Evolutionary conservation across 2,888 invertebrate genomes (phyloP).

Genomic region (Apoda limacodes): DNA sequence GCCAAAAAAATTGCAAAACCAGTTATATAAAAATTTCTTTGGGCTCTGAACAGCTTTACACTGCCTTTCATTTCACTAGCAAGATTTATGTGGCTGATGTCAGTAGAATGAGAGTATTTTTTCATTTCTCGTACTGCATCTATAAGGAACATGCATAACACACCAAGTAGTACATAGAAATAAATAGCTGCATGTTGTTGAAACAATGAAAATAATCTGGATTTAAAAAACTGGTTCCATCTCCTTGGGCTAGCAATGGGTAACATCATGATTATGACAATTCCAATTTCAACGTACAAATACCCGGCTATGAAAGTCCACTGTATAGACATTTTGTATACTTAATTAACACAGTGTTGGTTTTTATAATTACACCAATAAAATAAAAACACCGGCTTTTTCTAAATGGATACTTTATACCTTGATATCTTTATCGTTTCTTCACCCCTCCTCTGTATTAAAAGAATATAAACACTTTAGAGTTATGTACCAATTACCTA

Average conservation of each 20-base stretch:
- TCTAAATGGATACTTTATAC: too few relatives aligned
- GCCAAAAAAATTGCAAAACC: conserved; percentile 81
- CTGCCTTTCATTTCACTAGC: conserved; percentile 74
- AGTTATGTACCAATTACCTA: too few relatives aligned
- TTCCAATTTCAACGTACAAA: conserved; percentile 76
- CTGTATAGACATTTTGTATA: conserved; percentile 76
- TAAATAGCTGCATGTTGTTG: conserved; percentile 74
- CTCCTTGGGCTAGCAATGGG: conserved; percentile 78
- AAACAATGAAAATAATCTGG: conserved; percentile 73
- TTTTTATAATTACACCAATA: too few relatives aligned
- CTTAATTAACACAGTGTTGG: too few relatives aligned
- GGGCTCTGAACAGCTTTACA: conserved; percentile 81
- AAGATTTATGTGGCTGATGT: conserved; percentile 50
- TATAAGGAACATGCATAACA: conserved; percentile 74
- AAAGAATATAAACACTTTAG: too few relatives aligned
- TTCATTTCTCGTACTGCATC: conserved; percentile 80
- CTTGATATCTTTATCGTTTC: too few relatives aligned
- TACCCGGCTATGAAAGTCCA: conserved; percentile 82
- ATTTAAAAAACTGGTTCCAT: conserved; percentile 83
- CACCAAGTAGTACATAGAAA: conserved; percentile 70
- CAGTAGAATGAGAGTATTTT: conserved; percentile 72
- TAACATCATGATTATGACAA: conserved; percentile 74
- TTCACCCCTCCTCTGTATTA: too few relatives aligned
- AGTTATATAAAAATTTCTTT: conserved; percentile 84
- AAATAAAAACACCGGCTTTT: too few relatives aligned